These are phyloP conservation scores for Deilephila elpenor DNA, from an alignment of 2,888 invertebrate species.

Conservation along the genomic window DNA sequence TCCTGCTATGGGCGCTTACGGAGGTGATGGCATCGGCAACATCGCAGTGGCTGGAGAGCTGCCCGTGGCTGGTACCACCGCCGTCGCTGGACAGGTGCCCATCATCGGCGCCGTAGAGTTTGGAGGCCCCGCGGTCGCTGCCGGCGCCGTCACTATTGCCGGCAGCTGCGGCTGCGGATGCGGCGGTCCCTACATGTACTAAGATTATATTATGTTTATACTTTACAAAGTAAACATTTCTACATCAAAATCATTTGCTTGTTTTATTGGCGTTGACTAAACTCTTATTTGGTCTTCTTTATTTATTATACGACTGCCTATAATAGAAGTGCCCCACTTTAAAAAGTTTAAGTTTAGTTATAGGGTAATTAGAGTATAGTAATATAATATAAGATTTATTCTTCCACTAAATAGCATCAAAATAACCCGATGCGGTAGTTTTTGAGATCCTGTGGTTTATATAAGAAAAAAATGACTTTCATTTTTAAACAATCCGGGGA, in stretches of 20 bases:
- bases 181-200: slow-evolving; percentile 27
- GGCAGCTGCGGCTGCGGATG: slow-evolving; percentile 41
- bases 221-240: background rate
- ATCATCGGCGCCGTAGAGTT: slow-evolving; percentile 44
- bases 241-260: background rate
- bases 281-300: too few species aligned
- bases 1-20: slow-evolving; percentile 39
- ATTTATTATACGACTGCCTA: too few species aligned
- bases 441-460: too few species aligned
- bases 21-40: slow-evolving; percentile 47
- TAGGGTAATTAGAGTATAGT: too few species aligned
- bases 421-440: too few species aligned
- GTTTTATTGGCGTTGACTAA: background rate
- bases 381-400: too few species aligned
- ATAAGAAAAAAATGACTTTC: too few species aligned
- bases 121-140: slow-evolving; percentile 39
- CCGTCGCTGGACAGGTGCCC: slow-evolving; percentile 40
- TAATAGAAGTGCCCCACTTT: too few species aligned
- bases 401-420: too few species aligned
- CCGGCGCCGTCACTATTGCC: slow-evolving; percentile 39
- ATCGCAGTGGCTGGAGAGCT: slow-evolving; percentile 50
- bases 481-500: too few species aligned
- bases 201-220: background rate
- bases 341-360: too few species aligned
- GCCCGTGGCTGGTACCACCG: slow-evolving; percentile 51